Percentiles rank a stretch among this genome's conserved stretches.
These are phyloP conservation scores for Hoplias malabaricus DNA, from an alignment of 2,113 vertebrate species.

Conservation along the genomic window DNA sequence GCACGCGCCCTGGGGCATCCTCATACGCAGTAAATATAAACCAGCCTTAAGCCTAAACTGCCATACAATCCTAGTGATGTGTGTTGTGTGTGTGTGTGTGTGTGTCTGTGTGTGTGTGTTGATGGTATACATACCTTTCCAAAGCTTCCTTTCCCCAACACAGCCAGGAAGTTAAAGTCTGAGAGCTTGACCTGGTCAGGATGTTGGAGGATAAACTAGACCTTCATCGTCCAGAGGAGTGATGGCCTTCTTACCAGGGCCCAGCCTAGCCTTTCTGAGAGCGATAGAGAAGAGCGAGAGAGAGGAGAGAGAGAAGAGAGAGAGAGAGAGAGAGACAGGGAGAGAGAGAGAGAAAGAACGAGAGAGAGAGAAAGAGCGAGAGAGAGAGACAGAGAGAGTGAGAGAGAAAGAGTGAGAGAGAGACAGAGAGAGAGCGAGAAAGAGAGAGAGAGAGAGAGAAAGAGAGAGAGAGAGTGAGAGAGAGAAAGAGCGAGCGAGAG, in stretches of 20 bases:
- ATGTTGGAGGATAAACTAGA: constrained; percentile 77
- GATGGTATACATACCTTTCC: constrained; percentile 88
- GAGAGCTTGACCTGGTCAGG: constrained; percentile 86
- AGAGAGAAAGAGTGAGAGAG: not conserved
- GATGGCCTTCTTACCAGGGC: constrained; percentile 88
- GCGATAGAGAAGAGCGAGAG: constrained; percentile 13
- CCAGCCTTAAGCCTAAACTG: too few species aligned
- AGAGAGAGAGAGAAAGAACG: not conserved
- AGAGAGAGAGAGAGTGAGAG: not conserved
- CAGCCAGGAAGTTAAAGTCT: constrained; percentile 93
- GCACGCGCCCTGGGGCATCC: too few species aligned
- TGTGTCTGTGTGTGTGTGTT: too few species aligned
- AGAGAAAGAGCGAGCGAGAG: not conserved
- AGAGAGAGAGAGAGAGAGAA: not conserved
- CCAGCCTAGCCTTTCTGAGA: constrained; percentile 93
- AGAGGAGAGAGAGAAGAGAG: not conserved
- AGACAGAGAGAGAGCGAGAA: not conserved
- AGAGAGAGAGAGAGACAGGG: not conserved
- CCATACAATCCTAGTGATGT: too few species aligned
- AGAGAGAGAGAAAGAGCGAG: not conserved
- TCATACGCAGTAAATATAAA: too few species aligned
- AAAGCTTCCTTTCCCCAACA: constrained; percentile 95
- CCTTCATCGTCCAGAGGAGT: constrained; percentile 77
- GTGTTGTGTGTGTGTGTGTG: too few species aligned
- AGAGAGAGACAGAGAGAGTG: not conserved